Conservation (phyloP, 2,113 vertebrate species). For the Heterochromis multidens region DNA sequence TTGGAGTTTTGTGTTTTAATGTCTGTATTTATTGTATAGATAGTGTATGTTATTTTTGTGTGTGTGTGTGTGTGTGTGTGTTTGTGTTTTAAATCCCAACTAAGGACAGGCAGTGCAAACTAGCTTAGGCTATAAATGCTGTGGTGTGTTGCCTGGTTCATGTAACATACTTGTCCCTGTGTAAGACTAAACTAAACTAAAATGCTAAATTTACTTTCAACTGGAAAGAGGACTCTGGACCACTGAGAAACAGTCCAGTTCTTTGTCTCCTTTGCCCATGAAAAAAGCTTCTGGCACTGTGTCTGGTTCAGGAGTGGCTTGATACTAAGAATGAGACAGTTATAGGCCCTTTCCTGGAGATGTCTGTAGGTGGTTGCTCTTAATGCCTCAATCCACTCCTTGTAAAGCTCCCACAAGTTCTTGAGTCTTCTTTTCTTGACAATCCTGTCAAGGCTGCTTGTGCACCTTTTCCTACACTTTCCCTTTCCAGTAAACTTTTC, state of each 20-base stretch:
- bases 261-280: not conserved
- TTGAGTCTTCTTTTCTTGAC: not conserved
- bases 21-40: not conserved
- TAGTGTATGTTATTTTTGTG: not conserved
- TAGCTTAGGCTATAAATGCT: not conserved
- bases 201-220: not conserved
- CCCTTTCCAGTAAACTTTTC: not conserved
- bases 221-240: not conserved
- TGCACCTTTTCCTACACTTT: not conserved
- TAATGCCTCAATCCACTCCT: not conserved
- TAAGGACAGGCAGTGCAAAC: not conserved
- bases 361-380: not conserved
- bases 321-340: not conserved
- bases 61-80: not conserved
- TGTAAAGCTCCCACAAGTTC: not conserved
- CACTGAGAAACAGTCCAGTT: not conserved
- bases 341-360: not conserved
- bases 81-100: not conserved
- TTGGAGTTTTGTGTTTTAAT: not conserved
- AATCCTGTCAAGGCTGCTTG: not conserved
- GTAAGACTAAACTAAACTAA: not conserved
- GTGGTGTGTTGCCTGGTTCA: not conserved
- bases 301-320: not conserved
- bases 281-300: not conserved
- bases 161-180: not conserved